A percentile compares a stretch with the other conserved stretches of the same genome.
Conservation (phyloP, 2,113 vertebrate genomes). For the Solenodon paradoxus region DNA sequence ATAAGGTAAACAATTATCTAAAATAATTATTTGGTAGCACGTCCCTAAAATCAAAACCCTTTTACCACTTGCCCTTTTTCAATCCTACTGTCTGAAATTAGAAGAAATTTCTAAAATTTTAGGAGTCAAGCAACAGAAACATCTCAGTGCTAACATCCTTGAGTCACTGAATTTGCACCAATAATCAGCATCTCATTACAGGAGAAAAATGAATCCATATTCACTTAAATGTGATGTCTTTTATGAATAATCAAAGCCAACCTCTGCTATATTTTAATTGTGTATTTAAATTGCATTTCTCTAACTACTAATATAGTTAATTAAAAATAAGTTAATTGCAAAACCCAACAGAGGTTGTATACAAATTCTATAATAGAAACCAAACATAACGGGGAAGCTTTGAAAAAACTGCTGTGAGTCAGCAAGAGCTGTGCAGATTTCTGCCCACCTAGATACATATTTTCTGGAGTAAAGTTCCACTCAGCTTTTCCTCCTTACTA, state of each 20-base stretch:
- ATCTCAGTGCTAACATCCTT: not conserved
- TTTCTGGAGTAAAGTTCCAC: no score
- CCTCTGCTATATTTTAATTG: not conserved
- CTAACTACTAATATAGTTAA: not conserved
- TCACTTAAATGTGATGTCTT: not conserved
- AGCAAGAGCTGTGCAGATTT: no score
- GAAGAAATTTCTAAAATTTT: not conserved
- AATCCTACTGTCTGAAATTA: not conserved
- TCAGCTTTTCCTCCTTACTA: no score
- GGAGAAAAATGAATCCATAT: not conserved
- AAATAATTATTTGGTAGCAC: not conserved
- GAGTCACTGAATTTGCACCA: not conserved
- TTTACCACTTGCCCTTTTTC: not conserved
- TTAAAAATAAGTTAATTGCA: not conserved
- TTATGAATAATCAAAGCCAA: not conserved
- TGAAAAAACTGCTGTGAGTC: no score
- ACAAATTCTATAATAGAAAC: no score
- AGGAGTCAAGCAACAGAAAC: not conserved
- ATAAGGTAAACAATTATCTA: no score
- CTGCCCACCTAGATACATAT: no score
- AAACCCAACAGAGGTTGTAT: not conserved
- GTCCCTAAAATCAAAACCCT: not conserved
- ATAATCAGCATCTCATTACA: not conserved
- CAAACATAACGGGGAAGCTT: no score
- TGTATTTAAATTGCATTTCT: not conserved